These are phyloP conservation scores for Bufotes viridis DNA, from an alignment of 2,797 vertebrate species.

Conservation along the genomic window DNA sequence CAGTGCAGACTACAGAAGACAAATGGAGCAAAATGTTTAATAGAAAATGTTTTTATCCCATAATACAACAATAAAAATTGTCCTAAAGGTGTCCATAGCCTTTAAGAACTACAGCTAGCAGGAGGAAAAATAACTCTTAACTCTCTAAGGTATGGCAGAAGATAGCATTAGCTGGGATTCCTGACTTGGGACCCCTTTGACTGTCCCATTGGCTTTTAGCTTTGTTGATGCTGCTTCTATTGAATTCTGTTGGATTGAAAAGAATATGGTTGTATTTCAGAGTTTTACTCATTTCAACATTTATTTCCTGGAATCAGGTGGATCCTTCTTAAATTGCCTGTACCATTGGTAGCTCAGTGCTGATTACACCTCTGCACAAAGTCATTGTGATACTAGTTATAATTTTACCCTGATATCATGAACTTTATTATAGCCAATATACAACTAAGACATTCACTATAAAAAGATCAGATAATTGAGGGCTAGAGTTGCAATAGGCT, in stretches of 20 bases:
- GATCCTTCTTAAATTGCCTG: not conserved
- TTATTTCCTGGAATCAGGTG: not conserved
- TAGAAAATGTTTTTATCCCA: too few species aligned
- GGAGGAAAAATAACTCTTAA: too few species aligned
- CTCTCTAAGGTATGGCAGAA: too few species aligned
- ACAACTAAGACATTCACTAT: not conserved
- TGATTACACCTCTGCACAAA: not conserved
- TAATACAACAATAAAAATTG: too few species aligned
- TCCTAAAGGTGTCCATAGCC: too few species aligned
- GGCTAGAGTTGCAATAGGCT: not conserved
- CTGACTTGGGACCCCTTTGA: not conserved
- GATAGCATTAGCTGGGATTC: too few species aligned
- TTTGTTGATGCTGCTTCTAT: not conserved
- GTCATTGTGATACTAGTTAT: not conserved
- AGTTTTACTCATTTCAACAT: not conserved
- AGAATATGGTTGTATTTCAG: not conserved
- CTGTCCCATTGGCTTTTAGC: not conserved
- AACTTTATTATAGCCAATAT: conserved; percentile 1
- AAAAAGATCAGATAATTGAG: not conserved
- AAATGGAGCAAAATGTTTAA: too few species aligned
- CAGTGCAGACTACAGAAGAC: too few species aligned
- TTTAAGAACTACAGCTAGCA: too few species aligned
- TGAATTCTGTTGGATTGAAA: not conserved
- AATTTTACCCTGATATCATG: not conserved
- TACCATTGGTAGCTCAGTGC: not conserved